Conservation (phyloP, 2,113 vertebrate species). For the Trachemys scripta region DNA sequence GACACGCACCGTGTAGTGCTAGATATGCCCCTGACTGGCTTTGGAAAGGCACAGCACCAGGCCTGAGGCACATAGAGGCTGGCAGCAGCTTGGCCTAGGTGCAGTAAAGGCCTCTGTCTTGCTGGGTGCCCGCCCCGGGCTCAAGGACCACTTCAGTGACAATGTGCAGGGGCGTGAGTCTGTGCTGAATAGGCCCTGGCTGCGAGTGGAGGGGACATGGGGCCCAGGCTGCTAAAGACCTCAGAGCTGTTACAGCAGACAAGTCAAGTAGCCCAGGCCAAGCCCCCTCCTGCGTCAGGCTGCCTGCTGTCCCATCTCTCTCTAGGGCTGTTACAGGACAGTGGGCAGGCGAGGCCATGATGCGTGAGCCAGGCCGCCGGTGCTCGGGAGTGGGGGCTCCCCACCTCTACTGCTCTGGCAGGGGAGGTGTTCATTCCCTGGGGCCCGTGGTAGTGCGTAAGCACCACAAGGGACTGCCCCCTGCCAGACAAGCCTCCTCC, state of each 20-base stretch:
- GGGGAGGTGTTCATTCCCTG: too few species aligned
- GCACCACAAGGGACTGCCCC: neutral
- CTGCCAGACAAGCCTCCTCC: neutral
- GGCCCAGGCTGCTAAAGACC: neutral
- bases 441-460: neutral
- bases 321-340: neutral
- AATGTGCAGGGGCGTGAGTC: neutral
- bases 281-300: neutral
- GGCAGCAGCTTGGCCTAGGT: neutral
- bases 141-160: neutral
- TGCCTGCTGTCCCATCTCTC: neutral
- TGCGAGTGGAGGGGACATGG: accelerated
- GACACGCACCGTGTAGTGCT: neutral
- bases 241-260: neutral
- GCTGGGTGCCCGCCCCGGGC: neutral
- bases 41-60: neutral
- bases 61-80: neutral
- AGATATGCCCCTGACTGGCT: neutral
- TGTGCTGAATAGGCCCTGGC: neutral
- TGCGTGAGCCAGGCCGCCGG: neutral
- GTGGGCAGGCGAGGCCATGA: neutral
- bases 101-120: neutral
- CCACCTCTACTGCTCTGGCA: neutral
- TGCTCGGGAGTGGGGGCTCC: neutral
- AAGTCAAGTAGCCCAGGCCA: neutral